Conservation (phyloP, 2,113 vertebrate species). For the Channa maculata region DNA sequence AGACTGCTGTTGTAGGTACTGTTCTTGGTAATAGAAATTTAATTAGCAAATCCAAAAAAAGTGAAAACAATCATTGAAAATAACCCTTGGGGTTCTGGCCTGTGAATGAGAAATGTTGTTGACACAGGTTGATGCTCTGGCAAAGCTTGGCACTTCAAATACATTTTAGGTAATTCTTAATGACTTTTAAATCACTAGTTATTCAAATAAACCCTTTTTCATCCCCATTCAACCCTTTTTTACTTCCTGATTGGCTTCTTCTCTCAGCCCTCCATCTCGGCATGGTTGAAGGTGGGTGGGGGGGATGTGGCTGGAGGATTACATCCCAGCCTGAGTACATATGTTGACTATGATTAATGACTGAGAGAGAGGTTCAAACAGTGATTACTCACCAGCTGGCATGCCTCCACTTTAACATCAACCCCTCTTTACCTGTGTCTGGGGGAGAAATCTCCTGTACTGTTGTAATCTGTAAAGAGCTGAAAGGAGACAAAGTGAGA, state of each 20-base stretch:
- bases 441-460: conserved; percentile 38
- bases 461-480: conserved; percentile 24
- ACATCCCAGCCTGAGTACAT: conserved; percentile 31
- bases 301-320: conserved; percentile 41
- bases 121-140: background rate
- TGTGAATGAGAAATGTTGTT: no score
- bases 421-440: conserved; percentile 57
- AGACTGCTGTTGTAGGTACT: background rate
- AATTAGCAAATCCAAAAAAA: background rate
- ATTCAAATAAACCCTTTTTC: conserved; percentile 52
- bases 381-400: conserved; percentile 73
- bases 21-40: background rate
- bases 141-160: conserved; percentile 17
- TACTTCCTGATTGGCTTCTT: conserved; percentile 46
- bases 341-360: conserved; percentile 75
- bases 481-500: conserved; percentile 9
- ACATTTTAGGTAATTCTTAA: conserved; percentile 34
- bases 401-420: conserved; percentile 54
- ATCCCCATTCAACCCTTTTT: conserved; percentile 10
- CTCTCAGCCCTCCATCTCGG: conserved; percentile 27
- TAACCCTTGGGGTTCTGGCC: no score
- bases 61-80: no score
- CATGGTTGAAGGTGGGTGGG: background rate
- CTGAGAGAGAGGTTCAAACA: conserved; percentile 67
- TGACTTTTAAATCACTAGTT: conserved; percentile 31